Conservation (phyloP, 64 coral and sea anemone genomes). For the Montipora capricornis region DNA sequence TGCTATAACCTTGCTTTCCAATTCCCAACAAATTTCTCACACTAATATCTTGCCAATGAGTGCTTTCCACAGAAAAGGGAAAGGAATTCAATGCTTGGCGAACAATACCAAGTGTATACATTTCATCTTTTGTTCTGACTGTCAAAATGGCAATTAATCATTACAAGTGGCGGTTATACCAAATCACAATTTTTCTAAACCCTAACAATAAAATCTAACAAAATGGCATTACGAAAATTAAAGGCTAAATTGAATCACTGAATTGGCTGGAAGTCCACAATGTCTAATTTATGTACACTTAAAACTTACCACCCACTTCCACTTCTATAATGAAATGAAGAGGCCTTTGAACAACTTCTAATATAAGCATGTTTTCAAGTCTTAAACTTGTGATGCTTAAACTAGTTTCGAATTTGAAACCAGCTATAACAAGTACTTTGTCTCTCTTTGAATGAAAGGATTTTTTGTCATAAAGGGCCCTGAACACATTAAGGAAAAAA, state of each 20-base stretch:
- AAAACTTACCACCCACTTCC: conserved; percentile 34
- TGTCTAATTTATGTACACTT: not conserved
- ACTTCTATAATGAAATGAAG: conserved; percentile 34
- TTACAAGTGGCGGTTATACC: not conserved
- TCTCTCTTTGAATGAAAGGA: not conserved
- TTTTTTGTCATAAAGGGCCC: not conserved
- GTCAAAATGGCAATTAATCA: conserved; percentile 16
- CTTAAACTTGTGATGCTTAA: not conserved
- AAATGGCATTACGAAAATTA: not conserved
- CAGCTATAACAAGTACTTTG: not conserved
- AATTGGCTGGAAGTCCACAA: not conserved
- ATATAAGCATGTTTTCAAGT: conserved; percentile 18
- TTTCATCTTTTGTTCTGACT: conserved; percentile 16
- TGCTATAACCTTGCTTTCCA: not conserved
- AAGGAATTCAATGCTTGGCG: not conserved
- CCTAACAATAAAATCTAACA: not conserved
- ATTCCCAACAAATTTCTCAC: conserved; percentile 20
- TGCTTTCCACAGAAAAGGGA: not conserved
- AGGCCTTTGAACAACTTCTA: conserved; percentile 34
- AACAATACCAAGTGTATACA: conserved; percentile 29
- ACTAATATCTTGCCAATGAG: conserved; percentile 1
- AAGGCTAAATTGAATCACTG: not conserved
- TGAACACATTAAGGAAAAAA: not conserved
- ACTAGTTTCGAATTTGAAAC: not conserved
- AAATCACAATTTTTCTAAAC: not conserved